Conservation (phyloP, 2,888 invertebrate species). For the Caenorhabditis sulstoni region DNA sequence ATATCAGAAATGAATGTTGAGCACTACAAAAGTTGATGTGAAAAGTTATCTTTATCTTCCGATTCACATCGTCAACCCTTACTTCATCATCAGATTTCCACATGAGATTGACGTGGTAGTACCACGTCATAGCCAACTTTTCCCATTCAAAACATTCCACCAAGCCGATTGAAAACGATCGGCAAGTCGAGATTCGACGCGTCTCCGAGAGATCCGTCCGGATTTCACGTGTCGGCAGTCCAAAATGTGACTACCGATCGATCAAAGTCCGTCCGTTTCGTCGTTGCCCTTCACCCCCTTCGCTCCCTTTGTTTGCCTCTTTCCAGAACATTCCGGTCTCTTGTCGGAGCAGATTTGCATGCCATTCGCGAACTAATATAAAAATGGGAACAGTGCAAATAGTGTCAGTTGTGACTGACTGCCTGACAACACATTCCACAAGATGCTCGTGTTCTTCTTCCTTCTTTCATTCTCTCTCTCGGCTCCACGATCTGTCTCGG, state of each 20-base stretch:
- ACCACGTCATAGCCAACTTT: not conserved
- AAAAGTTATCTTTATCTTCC: too few species aligned
- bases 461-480: not conserved
- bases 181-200: too few species aligned
- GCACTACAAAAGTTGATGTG: too few species aligned
- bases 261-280: constrained; percentile 24
- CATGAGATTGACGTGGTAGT: too few species aligned
- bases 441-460: constrained; percentile 5
- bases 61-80: too few species aligned
- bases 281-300: constrained; percentile 3
- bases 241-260: constrained; percentile 18
- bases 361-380: constrained; percentile 17
- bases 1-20: too few species aligned
- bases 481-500: not conserved
- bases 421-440: constrained; percentile 3
- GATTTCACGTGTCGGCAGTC: constrained; percentile 1
- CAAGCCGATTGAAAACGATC: too few species aligned
- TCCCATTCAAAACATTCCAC: too few species aligned
- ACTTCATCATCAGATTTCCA: too few species aligned
- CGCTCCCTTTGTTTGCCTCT: constrained; percentile 8
- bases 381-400: constrained; percentile 35
- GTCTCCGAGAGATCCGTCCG: too few species aligned
- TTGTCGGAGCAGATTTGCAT: constrained; percentile 25
- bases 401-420: constrained; percentile 20
- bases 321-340: constrained; percentile 22